Conservation (phyloP, 2,888 invertebrate genomes). For the Drosophila aldrichi region DNA sequence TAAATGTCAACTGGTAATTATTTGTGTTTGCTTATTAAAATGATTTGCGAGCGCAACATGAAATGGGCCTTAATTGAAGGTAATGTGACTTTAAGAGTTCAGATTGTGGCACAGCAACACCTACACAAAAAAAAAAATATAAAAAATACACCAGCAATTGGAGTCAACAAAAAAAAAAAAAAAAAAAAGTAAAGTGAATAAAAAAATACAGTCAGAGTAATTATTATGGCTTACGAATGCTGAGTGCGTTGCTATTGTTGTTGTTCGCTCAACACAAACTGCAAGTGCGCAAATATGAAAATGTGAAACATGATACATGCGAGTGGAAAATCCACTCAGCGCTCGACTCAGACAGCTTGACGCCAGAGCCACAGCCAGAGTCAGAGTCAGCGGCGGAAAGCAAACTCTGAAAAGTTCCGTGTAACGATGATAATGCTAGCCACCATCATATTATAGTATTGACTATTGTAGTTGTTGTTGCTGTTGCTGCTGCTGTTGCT, state of each 20-base stretch:
- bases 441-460: conserved; percentile 23
- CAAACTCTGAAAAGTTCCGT: conserved; percentile 63
- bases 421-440: conserved; percentile 60
- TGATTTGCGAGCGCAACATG: conserved; percentile 61
- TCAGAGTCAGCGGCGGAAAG: conserved; percentile 43
- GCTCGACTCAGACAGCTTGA: conserved; percentile 73
- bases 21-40: conserved; percentile 44
- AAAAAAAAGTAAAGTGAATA: background rate
- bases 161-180: conserved; percentile 8
- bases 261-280: conserved; percentile 31
- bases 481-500: conserved; percentile 4
- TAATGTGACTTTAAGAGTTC: conserved; percentile 24
- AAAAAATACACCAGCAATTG: background rate
- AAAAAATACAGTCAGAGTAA: conserved; percentile 20
- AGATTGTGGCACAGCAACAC: conserved; percentile 8
- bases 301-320: conserved; percentile 62
- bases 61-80: conserved; percentile 54
- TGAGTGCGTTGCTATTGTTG: conserved; percentile 18
- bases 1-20: conserved; percentile 40
- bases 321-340: conserved; percentile 66
- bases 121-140: background rate
- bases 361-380: conserved; percentile 64
- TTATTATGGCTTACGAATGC: conserved; percentile 40
- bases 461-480: conserved; percentile 29
- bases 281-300: conserved; percentile 58